These are phyloP conservation scores for Rosalia funebris DNA, from an alignment of 2,888 invertebrate species.

Conservation along the genomic window DNA sequence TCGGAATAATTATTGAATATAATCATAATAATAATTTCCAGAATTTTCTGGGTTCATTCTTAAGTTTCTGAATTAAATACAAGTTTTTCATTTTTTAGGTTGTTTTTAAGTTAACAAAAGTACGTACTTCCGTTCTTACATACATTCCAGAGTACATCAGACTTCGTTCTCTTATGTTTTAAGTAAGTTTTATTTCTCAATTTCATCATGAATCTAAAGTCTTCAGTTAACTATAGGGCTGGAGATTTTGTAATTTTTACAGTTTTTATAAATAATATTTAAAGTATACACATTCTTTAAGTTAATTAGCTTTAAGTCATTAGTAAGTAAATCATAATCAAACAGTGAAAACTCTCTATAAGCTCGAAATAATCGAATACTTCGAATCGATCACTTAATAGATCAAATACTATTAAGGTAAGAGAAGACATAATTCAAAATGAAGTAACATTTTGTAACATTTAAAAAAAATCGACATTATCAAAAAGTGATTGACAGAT, in stretches of 20 bases:
- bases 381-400: no score
- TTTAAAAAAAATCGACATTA: no score
- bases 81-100: not conserved
- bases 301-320: not conserved
- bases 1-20: no score
- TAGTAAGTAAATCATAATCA: not conserved
- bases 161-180: not conserved
- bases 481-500: no score
- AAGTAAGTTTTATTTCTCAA: not conserved
- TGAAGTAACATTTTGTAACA: no score
- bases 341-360: not conserved
- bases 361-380: not conserved
- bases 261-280: not conserved
- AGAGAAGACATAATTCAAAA: no score
- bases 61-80: not conserved
- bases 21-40: not conserved
- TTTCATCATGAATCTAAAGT: not conserved
- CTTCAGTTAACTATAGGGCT: not conserved
- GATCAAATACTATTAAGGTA: no score
- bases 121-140: not conserved
- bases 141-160: not conserved
- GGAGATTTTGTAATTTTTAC: not conserved
- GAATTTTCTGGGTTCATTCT: not conserved
- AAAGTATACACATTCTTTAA: not conserved
- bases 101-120: not conserved